Evolutionary conservation across 2,888 invertebrate species (phyloP).

Genomic region (Drosophila recens): DNA sequence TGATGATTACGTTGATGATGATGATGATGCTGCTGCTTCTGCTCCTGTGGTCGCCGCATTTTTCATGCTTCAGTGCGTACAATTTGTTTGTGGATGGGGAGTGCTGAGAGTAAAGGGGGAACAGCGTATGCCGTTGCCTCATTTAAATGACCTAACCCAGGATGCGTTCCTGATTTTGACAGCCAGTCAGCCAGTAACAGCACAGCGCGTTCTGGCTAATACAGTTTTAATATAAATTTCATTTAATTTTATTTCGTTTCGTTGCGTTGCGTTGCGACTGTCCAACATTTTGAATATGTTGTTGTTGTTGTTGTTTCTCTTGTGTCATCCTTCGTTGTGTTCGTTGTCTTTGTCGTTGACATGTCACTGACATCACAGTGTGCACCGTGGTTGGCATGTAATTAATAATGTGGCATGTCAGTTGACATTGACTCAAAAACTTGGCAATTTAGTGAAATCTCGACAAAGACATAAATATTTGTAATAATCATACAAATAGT

Average conservation of each 20-base stretch:
- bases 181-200: slow-evolving; percentile 43
- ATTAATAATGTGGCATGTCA: neutral
- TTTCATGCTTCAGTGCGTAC: slow-evolving; percentile 78
- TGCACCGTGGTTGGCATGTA: slow-evolving; percentile 40
- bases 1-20: slow-evolving; percentile 25
- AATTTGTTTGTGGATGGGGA: slow-evolving; percentile 53
- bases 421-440: neutral
- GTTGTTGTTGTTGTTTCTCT: slow-evolving; percentile 33
- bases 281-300: slow-evolving; percentile 46
- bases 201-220: slow-evolving; percentile 54
- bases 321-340: slow-evolving; percentile 50
- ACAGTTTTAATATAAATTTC: slow-evolving; percentile 77
- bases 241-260: slow-evolving; percentile 65
- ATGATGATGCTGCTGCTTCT: slow-evolving; percentile 22
- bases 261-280: slow-evolving; percentile 53
- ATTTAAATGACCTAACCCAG: slow-evolving; percentile 76
- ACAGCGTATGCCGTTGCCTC: slow-evolving; percentile 48
- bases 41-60: slow-evolving; percentile 72
- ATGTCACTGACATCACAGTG: slow-evolving; percentile 56
- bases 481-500: neutral
- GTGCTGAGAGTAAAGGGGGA: slow-evolving; percentile 7
- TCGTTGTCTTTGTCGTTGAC: slow-evolving; percentile 60
- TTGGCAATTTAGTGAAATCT: neutral
- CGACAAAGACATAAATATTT: too few relatives aligned
- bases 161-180: slow-evolving; percentile 72